Conservation (phyloP, 2,888 invertebrate species). For the Clistopyga incitator region DNA sequence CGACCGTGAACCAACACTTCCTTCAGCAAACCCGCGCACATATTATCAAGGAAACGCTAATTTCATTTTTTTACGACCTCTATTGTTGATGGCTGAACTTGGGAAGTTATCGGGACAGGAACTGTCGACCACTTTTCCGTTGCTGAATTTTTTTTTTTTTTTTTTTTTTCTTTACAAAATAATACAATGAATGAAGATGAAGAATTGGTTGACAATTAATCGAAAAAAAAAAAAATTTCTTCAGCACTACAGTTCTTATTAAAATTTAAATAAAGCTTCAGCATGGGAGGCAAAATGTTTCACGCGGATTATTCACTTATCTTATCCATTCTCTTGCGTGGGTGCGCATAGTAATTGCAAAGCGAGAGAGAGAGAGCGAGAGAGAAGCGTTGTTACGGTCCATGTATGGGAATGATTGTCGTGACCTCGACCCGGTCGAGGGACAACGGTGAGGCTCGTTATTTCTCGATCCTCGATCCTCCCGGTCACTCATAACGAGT, state of each 20-base stretch:
- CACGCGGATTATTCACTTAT: slow-evolving; percentile 28
- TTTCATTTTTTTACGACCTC: no score
- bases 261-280: neutral
- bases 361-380: no score
- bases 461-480: slow-evolving; percentile 59
- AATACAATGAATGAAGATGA: no score
- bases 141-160: no score
- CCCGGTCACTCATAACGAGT: slow-evolving; percentile 59
- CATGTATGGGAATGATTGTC: slow-evolving; percentile 66
- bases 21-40: neutral
- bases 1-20: neutral
- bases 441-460: slow-evolving; percentile 67
- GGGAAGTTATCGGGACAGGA: no score
- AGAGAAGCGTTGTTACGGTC: slow-evolving; percentile 53
- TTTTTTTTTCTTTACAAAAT: no score
- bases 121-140: no score
- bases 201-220: no score
- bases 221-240: no score
- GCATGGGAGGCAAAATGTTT: neutral
- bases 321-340: slow-evolving; percentile 46
- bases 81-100: no score
- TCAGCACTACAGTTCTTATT: neutral
- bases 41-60: no score
- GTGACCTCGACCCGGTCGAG: slow-evolving; percentile 68
- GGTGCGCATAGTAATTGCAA: slow-evolving; percentile 53